phyloP scores from a whole-genome alignment of 2,113 vertebrate genomes.

The Pimephales promelas region DNA sequence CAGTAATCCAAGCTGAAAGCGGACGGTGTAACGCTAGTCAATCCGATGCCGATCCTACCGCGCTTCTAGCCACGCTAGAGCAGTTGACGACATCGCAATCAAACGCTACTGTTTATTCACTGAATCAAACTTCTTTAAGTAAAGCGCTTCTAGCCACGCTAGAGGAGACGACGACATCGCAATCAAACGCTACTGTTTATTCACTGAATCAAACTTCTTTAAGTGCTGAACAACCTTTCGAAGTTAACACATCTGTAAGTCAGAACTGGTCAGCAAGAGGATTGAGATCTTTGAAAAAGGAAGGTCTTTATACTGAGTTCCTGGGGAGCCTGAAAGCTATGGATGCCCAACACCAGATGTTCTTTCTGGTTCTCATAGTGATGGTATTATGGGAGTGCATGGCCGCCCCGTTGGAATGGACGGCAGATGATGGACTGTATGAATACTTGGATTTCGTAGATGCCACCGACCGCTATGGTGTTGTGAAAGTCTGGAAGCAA shows the following conservation, averaged over 20 bases:
- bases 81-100: background rate
- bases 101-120: background rate
- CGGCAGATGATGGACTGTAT: slow-evolving; percentile 81
- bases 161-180: background rate
- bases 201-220: slow-evolving; percentile 9
- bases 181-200: background rate
- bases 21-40: slow-evolving; percentile 68
- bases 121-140: background rate
- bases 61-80: background rate
- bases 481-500: slow-evolving; percentile 75
- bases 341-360: slow-evolving; percentile 74
- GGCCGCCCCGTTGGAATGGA: slow-evolving; percentile 76
- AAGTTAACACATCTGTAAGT: background rate
- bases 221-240: background rate
- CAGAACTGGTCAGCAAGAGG: slow-evolving; percentile 27
- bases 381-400: slow-evolving; percentile 79
- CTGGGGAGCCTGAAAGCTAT: slow-evolving; percentile 67
- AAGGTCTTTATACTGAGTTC: slow-evolving; percentile 51
- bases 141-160: background rate
- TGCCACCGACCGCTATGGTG: slow-evolving; percentile 75
- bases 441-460: slow-evolving; percentile 90
- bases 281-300: slow-evolving; percentile 43
- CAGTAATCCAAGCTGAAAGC: background rate
- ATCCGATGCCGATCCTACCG: background rate
- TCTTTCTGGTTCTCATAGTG: slow-evolving; percentile 75